Base-by-base conservation (phyloP, 1,140 invertebrate genomes). In the Drosophila insularis region DNA sequence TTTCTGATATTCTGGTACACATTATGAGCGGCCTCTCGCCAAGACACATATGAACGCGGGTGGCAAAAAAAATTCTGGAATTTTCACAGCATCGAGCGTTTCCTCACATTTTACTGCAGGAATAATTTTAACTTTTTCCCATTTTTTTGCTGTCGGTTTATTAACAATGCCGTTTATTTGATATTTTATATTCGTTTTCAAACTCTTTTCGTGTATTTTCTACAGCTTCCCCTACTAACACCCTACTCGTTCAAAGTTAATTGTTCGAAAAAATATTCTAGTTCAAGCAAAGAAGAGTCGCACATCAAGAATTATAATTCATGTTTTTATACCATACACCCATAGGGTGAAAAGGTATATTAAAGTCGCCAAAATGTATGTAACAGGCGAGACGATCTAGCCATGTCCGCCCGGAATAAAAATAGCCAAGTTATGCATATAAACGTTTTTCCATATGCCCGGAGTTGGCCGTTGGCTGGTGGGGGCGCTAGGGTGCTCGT, bases 21-120 rank as follows among this genome's bases (percentile, higher is more conserved):
- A 40, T 40, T 40, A 40, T 40, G 39, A 4, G n/a, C n/a, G n/a
- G n/a, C n/a, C n/a, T n/a, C n/a, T n/a, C n/a, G n/a, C n/a, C n/a
- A n/a, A n/a, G n/a, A n/a, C n/a, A n/a, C n/a, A n/a, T n/a, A n/a
- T n/a, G n/a, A n/a, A n/a, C n/a, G n/a, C n/a, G n/a, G n/a, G n/a
- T n/a, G n/a, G n/a, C n/a, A n/a, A n/a, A n/a, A n/a, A n/a, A n/a
- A n/a, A n/a, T n/a, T 60, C 58, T 1, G 58, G 40, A 39, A 19
- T 13, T 60, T 60, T 61, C 10, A n/a, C n/a, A n/a, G n/a, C n/a
- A 31, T 23, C 59, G 10, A 61, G 23, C 13, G 59, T 21, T 27
- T 61, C 39, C 11, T 61, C 59, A 27, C 59, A 61, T n/a, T 14
- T 11, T 27, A 23, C 17, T 46, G n/a, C 39, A 2, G 21, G 59